Conservation (phyloP, 1,140 invertebrate species). For the Ceratina calcarata region DNA sequence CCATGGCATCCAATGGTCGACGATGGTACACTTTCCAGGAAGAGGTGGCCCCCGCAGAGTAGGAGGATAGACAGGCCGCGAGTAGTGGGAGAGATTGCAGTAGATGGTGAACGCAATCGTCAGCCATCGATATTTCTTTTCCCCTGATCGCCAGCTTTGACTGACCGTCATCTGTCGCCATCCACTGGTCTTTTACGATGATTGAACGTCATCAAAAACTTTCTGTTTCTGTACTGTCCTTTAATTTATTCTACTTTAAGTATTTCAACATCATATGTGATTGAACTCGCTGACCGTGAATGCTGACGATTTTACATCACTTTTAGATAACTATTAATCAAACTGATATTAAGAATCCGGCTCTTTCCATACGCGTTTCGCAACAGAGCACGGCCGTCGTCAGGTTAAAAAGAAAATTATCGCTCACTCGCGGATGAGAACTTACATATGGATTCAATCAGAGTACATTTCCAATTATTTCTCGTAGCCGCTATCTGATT, state of each 20-base stretch:
- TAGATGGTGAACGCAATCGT: constrained; percentile 56
- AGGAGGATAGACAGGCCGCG: constrained; percentile 37
- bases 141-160: background rate
- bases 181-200: background rate
- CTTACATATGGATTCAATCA: constrained; percentile 4
- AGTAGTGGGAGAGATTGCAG: constrained; percentile 57
- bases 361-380: background rate
- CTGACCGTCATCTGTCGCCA: background rate
- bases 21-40: constrained; percentile 58
- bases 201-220: background rate
- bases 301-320: background rate
- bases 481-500: constrained; percentile 4
- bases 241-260: background rate
- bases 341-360: background rate
- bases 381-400: background rate
- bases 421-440: constrained; percentile 2
- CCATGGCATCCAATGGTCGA: constrained; percentile 55
- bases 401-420: background rate
- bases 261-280: no score
- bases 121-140: constrained; percentile 59
- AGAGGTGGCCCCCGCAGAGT: constrained; percentile 52
- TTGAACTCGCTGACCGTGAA: no score
- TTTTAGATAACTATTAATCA: background rate
- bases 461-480: constrained; percentile 23
- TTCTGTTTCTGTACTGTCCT: background rate